A percentile compares a stretch with the other conserved stretches of the same genome.
Evolutionary conservation across 2,888 invertebrate species (phyloP).

Genomic region (Sialis fuliginosa): DNA sequence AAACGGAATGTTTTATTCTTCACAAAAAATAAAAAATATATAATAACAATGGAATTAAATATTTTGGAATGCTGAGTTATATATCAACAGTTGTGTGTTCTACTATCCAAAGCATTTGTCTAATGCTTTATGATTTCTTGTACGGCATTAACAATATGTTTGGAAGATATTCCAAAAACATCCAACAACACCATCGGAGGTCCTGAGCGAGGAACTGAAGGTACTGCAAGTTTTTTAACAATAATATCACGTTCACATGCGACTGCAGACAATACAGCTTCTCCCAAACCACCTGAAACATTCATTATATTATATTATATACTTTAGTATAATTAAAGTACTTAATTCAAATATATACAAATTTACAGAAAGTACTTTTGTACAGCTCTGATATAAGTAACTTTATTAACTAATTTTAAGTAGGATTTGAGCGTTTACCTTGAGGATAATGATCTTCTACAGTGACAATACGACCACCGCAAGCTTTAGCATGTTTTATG

Average conservation of each 20-base stretch:
- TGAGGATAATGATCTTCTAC: conserved; percentile 96
- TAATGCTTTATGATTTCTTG: conserved; percentile 34
- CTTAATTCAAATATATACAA: too few relatives aligned
- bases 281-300: conserved; percentile 74
- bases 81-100: too few relatives aligned
- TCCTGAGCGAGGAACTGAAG: conserved; percentile 80
- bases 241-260: conserved; percentile 49
- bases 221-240: conserved; percentile 66
- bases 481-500: conserved; percentile 54
- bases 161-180: conserved; percentile 74
- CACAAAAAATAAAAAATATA: too few relatives aligned
- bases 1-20: too few relatives aligned
- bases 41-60: too few relatives aligned
- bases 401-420: conserved; percentile 1
- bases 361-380: too few relatives aligned
- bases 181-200: conserved; percentile 73
- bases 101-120: too few relatives aligned
- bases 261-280: conserved; percentile 76
- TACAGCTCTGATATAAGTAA: neutral
- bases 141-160: conserved; percentile 57
- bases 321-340: too few relatives aligned
- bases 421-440: conserved; percentile 28
- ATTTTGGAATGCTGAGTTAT: too few relatives aligned
- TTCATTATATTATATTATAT: too few relatives aligned
- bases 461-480: conserved; percentile 68